These are phyloP conservation scores for Selenia dentaria DNA, from an alignment of 2,888 invertebrate genomes.

Conservation along the genomic window DNA sequence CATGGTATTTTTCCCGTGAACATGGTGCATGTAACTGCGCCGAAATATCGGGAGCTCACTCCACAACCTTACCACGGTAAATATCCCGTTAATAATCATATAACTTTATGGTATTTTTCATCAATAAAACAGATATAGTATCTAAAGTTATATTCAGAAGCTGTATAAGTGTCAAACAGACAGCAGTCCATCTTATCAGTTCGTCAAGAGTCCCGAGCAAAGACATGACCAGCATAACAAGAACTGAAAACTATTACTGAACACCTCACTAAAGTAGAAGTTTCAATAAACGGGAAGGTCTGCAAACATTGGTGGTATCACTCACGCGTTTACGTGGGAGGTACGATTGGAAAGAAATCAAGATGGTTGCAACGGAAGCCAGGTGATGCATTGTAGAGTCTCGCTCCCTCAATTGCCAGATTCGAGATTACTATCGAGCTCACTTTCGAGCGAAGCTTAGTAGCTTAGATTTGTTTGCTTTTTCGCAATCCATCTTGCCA, in stretches of 20 bases:
- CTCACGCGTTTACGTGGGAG: constrained; percentile 60
- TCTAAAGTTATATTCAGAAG: constrained; percentile 58
- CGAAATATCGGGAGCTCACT: too few species aligned
- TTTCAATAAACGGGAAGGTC: constrained; percentile 40
- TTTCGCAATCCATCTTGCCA: constrained; percentile 33
- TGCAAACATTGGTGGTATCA: constrained; percentile 44
- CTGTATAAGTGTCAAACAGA: constrained; percentile 69
- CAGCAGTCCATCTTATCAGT: constrained; percentile 63
- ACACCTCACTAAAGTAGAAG: constrained; percentile 17
- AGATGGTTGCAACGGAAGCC: constrained; percentile 80
- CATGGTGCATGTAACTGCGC: too few species aligned
- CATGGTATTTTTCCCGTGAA: too few species aligned
- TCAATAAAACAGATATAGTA: background rate
- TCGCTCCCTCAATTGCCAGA: constrained; percentile 69
- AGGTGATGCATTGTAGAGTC: constrained; percentile 76
- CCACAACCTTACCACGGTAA: too few species aligned
- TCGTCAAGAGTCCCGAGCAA: constrained; percentile 57
- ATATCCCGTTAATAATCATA: too few species aligned
- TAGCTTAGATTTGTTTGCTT: constrained; percentile 57
- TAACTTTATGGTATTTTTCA: too few species aligned
- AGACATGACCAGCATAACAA: constrained; percentile 47
- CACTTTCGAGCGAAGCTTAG: constrained; percentile 67
- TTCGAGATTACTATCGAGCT: constrained; percentile 70
- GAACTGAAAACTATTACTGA: constrained; percentile 41
- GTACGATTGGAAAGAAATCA: constrained; percentile 76